Base-by-base conservation (phyloP, 2,888 invertebrate species). In the Lepeophtheirus nordmannii region DNA sequence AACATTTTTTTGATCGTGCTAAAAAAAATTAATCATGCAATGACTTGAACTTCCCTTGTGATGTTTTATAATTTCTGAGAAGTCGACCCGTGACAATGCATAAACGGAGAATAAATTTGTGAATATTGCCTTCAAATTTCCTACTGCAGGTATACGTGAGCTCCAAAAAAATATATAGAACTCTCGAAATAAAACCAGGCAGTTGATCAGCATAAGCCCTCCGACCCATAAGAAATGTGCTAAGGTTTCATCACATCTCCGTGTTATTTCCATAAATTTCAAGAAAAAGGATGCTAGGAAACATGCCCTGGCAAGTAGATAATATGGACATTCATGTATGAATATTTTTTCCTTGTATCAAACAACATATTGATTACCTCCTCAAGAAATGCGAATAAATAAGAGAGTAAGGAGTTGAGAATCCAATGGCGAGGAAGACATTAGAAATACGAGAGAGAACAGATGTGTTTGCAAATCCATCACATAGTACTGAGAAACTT, bases 391-490 rank as follows among this genome's bases (percentile, higher is more conserved):
- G 14, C 5, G 53, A 46, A 8, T 46, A 17, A n/a, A 5, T 46
- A 5, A 46, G 53, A 17, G 53, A n/a, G 17, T 46, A 8, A n/a
- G 53, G 53, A 46, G 53, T 46, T 14, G 53, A 14, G 17, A 46
- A 46, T 46, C 53, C 53, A 17, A 46, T n/a, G 53, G 8, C 53
- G 8, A 46, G 53, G 53, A 46, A 14, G n/a, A 17, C 53, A 46
- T 46, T 46, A n/a, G 53, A 46, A n/a, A 46, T 17, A 5, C 53
- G 53, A 17, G 53, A 46, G 8, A 46, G 53, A 46, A 46, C 8
- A 14, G 53, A n/a, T 46, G 53, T n/a, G 53, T 17, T 46, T n/a
- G 53, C 53, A 46, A 46, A 46, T 14, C 53, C 53, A 46, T 46
- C 53, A 46, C 53, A 46, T 14, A 46, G 53, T 46, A 46, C 14